Evolutionary conservation across 2,113 vertebrate species (phyloP).

Genomic region (Eudyptes chrysolophus): DNA sequence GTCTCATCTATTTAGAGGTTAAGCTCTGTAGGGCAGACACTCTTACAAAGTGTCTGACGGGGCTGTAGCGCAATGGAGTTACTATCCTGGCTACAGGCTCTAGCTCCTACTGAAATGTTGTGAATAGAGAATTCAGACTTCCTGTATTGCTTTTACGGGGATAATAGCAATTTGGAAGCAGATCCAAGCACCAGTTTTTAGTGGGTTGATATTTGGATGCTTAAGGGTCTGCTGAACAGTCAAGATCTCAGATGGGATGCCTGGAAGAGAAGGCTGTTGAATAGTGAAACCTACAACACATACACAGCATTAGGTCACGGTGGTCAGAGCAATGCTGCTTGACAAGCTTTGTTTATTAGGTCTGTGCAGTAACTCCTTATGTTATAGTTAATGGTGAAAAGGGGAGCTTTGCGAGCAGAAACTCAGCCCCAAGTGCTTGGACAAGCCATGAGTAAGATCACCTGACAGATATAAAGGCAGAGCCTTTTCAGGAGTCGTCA

Average conservation of each 20-base stretch:
- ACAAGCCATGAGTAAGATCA: neutral
- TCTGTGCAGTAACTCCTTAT: neutral
- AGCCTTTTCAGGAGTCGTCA: neutral
- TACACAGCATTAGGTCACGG: neutral
- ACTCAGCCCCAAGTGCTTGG: neutral
- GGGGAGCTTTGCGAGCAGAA: neutral
- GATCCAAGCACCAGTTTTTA: neutral
- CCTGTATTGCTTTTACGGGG: neutral
- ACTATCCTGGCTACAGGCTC: neutral
- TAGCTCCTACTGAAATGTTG: neutral
- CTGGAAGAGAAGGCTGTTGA: neutral
- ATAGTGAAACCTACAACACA: neutral
- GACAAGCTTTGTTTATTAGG: neutral
- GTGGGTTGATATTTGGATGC: neutral
- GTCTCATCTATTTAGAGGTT: neutral
- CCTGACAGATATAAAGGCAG: neutral
- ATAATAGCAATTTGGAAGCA: neutral
- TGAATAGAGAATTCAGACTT: neutral
- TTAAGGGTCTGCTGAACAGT: neutral
- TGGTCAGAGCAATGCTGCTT: neutral
- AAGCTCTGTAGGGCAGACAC: neutral
- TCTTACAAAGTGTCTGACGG: neutral
- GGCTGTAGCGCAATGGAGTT: neutral
- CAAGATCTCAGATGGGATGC: neutral
- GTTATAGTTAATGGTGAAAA: neutral